These are phyloP conservation scores for Chionomys nivalis DNA, from an alignment of 2,113 vertebrate species.

Conservation along the genomic window DNA sequence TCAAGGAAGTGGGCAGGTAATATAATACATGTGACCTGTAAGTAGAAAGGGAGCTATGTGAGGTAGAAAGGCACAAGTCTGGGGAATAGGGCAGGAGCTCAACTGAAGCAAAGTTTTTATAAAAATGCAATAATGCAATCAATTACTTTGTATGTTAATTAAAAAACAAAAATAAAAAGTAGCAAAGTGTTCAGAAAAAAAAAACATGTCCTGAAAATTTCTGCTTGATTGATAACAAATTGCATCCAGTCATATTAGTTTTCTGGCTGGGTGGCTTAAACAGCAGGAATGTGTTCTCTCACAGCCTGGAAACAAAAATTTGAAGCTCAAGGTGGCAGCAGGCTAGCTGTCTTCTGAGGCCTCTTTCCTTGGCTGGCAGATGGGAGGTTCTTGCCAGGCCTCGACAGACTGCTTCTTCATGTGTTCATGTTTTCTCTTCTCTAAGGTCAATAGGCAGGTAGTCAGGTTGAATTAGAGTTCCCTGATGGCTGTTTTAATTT, in stretches of 20 bases:
- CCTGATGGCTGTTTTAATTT: neutral
- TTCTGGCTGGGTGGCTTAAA: neutral
- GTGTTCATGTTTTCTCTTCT: neutral
- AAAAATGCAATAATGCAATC: neutral
- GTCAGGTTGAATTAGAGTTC: neutral
- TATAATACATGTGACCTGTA: neutral
- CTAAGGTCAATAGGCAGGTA: neutral
- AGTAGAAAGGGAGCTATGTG: neutral
- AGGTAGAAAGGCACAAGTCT: neutral
- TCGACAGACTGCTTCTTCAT: too few relatives aligned
- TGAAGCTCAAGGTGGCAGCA: neutral
- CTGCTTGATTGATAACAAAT: neutral
- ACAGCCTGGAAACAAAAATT: neutral
- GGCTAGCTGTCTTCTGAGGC: neutral
- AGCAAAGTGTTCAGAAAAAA: neutral
- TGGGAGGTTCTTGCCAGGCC: neutral
- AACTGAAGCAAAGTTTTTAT: neutral
- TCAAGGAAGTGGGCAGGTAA: neutral
- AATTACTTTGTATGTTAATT: neutral
- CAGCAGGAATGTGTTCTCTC: neutral
- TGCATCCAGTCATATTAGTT: neutral
- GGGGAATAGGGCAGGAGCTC: neutral
- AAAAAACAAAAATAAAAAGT: neutral
- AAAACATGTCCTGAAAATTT: neutral
- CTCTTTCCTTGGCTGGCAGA: neutral